phyloP scores from a whole-genome alignment of 2,113 vertebrate genomes.

The Tenrec ecaudatus region DNA sequence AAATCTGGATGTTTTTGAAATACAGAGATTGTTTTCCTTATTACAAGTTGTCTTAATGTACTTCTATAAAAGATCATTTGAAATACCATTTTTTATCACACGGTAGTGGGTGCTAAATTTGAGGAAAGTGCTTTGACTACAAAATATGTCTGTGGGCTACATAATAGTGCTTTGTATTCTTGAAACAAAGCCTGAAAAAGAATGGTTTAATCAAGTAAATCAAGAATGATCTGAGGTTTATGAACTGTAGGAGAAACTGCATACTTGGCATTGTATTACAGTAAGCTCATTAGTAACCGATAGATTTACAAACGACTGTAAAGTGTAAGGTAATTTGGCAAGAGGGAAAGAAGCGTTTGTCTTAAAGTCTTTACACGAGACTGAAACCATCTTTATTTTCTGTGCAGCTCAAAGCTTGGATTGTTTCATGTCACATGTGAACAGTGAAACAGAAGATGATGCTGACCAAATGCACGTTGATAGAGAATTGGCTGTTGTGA shows the following conservation, averaged over 20 bases:
- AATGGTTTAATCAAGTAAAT: background rate
- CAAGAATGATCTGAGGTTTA: background rate
- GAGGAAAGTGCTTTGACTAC: background rate
- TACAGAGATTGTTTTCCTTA: background rate
- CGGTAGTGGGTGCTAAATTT: background rate
- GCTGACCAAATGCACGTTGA: constrained; percentile 92
- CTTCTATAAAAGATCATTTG: background rate
- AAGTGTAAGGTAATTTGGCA: background rate
- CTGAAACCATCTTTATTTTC: constrained; percentile 65
- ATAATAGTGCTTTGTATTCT: background rate
- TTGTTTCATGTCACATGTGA: constrained; percentile 79
- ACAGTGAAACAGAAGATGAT: constrained; percentile 87
- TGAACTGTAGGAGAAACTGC: background rate
- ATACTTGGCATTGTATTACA: rapidly evolving
- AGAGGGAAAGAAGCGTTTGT: background rate
- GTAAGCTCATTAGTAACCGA: background rate
- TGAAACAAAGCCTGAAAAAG: background rate
- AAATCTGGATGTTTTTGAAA: background rate
- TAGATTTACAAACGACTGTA: background rate
- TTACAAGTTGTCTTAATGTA: background rate
- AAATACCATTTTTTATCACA: background rate
- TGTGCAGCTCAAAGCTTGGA: constrained; percentile 84
- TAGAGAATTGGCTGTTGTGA: constrained; percentile 87
- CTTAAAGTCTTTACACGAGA: background rate
- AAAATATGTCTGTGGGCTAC: background rate